Conservation (phyloP, 2,888 invertebrate species). For the Temnothorax rugatulus region DNA sequence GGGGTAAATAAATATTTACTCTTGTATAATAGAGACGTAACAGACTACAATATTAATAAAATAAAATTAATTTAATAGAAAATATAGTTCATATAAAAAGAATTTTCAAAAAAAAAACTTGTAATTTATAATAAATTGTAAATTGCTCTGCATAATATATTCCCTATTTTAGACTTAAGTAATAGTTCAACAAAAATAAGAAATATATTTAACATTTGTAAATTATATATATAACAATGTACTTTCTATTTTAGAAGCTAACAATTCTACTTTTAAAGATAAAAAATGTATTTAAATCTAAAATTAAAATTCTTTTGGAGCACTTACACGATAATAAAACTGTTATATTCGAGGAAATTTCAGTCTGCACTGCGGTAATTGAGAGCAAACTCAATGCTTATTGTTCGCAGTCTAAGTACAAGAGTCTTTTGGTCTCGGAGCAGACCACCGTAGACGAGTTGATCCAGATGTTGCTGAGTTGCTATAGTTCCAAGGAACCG, state of each 20-base stretch:
- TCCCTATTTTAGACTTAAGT: background rate
- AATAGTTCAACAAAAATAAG: background rate
- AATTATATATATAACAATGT: background rate
- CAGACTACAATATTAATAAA: background rate
- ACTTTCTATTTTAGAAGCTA: background rate
- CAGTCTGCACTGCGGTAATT: conserved; percentile 3
- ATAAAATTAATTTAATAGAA: background rate
- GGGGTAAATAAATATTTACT: conserved; percentile 87
- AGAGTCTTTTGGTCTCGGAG: conserved; percentile 95
- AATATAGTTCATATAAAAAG: background rate
- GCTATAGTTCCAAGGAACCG: conserved; percentile 94
- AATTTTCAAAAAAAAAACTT: background rate
- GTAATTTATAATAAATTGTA: background rate
- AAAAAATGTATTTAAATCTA: background rate
- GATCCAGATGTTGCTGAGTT: conserved; percentile 93
- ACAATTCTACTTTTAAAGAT: background rate
- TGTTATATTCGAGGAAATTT: background rate
- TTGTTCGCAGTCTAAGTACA: conserved; percentile 92
- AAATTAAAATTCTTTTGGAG: background rate
- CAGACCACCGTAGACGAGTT: conserved; percentile 96
- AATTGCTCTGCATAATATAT: background rate
- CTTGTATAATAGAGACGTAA: conserved; percentile 1
- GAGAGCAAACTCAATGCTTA: conserved; percentile 20
- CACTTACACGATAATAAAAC: background rate
- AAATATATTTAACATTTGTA: background rate